Base-by-base conservation (phyloP, 2,888 invertebrate species). In the Ceriagrion tenellum region DNA sequence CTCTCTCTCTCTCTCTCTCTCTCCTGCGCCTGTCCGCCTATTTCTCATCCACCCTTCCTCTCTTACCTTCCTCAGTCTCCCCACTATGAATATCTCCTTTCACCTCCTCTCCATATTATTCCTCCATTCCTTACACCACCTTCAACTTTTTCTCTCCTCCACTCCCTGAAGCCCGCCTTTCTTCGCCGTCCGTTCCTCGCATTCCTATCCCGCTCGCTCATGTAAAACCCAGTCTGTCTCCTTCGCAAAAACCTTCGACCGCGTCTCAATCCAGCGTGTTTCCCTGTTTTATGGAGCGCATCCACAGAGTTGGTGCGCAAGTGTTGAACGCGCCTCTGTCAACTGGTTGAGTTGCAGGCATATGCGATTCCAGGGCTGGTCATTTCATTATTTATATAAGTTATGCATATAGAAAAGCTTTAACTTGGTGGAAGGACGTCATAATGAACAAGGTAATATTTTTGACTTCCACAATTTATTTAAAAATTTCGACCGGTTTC, bases 1-100 rank as follows among this genome's bases (percentile, higher is more conserved):
- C 59, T 18, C 59, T 30, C 90, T 56, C n/a, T 91, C n/a, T 91
- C 56, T 91, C 59, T 13, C 55, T 59, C 90, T 56, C 56, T 56
- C 56, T 18, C 59, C 23, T 59, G 59, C 30, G 47, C 23, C 40
- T 59, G 59, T 59, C 59, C 20, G 6, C 18, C 59, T 20, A 30
- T 90, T n/a, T 56, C 90, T 89, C 55, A 55, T 55, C 55, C 89
- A 0, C 89, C n/a, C n/a, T n/a, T 20, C 8, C 47, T 55, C 2
- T n/a, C 20, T 13, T 55, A 26, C 20, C 35, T 47, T 63, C 13
- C n/a, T 40, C 40, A 26, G 12, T 47, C 74, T 8, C 23, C 59
- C 23, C 23, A 23, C 16, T 30, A 59, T 69, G 69, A n/a, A 47
- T 93, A 47, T 69, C n/a, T 47, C 23, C 93, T 69, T 63, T 55